phyloP scores from a whole-genome alignment of 2,888 invertebrate species.

The Ctena decussata region DNA sequence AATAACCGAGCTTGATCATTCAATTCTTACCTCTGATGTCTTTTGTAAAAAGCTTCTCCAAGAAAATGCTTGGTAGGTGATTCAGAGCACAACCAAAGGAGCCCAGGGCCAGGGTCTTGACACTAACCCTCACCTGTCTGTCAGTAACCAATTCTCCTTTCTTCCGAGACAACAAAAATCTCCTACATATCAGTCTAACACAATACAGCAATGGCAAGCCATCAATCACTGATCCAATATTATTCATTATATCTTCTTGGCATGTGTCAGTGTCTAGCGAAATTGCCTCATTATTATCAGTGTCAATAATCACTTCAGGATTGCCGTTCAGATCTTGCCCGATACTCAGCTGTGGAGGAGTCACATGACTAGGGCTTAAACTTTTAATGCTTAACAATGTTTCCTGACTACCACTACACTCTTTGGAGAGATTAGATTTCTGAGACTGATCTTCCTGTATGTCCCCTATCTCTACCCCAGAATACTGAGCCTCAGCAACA shows the following conservation, averaged over 20 bases:
- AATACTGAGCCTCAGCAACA: slow-evolving; percentile 82
- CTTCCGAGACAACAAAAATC: slow-evolving; percentile 91
- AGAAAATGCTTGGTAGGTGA: slow-evolving; percentile 92
- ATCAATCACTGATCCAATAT: slow-evolving; percentile 90
- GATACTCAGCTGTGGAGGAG: slow-evolving; percentile 51
- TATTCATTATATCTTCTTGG: slow-evolving; percentile 49
- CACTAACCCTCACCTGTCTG: slow-evolving; percentile 93
- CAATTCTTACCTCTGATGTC: slow-evolving; percentile 22
- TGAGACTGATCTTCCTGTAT: slow-evolving; percentile 82
- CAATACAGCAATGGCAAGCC: slow-evolving; percentile 91
- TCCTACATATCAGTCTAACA: slow-evolving; percentile 91
- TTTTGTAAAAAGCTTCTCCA: slow-evolving; percentile 88
- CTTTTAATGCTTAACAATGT: slow-evolving; percentile 82
- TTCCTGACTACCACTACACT: slow-evolving; percentile 82
- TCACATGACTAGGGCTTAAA: slow-evolving; percentile 76
- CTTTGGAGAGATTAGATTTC: slow-evolving; percentile 75
- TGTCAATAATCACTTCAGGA: slow-evolving; percentile 69
- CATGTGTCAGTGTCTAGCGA: slow-evolving; percentile 29
- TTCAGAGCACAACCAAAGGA: slow-evolving; percentile 93
- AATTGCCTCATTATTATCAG: slow-evolving; percentile 16
- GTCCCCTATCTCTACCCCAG: slow-evolving; percentile 84
- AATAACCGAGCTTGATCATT: too few species aligned
- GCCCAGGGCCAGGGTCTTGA: slow-evolving; percentile 95
- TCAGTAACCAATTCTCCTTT: slow-evolving; percentile 89
- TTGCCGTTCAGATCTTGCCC: slow-evolving; percentile 83